Base-by-base conservation (phyloP, 1,140 invertebrate species). In the Drosophila pectinifera region DNA sequence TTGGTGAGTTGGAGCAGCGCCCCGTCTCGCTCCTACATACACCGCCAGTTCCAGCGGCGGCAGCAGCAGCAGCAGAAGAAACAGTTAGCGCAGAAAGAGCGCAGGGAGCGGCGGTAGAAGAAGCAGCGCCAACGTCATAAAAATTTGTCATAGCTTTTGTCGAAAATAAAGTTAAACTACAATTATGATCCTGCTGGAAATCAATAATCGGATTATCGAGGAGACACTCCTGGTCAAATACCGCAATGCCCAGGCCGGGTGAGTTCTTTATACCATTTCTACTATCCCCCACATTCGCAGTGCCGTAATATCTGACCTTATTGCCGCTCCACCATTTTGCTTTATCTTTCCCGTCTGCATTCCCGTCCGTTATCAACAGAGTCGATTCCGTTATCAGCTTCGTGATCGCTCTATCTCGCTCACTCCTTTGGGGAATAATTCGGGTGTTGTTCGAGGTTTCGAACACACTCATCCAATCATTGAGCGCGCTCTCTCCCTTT, bases 151-250 rank as follows among this genome's bases (percentile, higher is more conserved):
- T 83, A 65, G 69, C 39, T 58, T 54, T 80, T 62, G 42, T 45
- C 42, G 28, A 68, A 59, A 49, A 53, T 26, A 61, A 48, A 49
- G 20, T 64, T 49, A 54, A 64, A 41, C 24, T 63, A 36, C 34
- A 56, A 88, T 59, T 38, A 99, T 99, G 98, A 99, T 99, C 95
- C 95, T 99, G 93, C 95, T 99, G 85, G 98, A 99, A 95, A 98
- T 99, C 93, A 98, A 99, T 94, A 99, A 99, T 94, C 96, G 98
- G 93, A 98, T 99, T 93, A 95, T 99, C 79, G 97, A 99, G 94
- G 98, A 99, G 93, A 98, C 98, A 41, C 94, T 99, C 91, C 95
- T 95, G 89, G 94, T 97, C 72, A 99, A 99, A 95, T 98, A 98
- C 93, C 97, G 96, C 94, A 98, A 98, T 95, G 96, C 96, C 88